A percentile compares a stretch with the other conserved stretches of the same genome.
phyloP scores from a whole-genome alignment of 2,888 invertebrate species.

The Drosophila flavopinicola region DNA sequence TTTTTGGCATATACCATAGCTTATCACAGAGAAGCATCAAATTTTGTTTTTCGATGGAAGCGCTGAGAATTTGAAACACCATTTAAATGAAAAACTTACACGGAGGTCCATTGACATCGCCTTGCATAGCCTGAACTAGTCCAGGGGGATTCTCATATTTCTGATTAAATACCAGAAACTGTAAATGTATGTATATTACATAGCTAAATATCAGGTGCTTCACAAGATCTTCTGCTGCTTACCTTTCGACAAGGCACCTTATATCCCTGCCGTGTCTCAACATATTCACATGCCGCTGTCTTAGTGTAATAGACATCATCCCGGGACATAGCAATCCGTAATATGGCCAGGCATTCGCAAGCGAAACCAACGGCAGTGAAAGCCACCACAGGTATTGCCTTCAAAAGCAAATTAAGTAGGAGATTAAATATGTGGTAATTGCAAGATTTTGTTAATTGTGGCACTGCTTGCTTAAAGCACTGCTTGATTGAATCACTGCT shows the following conservation, averaged over 20 bases:
- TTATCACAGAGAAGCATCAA: constrained; percentile 20
- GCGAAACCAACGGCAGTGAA: constrained; percentile 37
- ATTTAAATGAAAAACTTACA: constrained; percentile 37
- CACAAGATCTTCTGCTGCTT: background rate
- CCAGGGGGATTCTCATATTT: constrained; percentile 60
- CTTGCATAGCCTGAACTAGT: constrained; percentile 54
- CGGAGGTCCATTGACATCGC: constrained; percentile 23
- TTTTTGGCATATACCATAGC: too few relatives aligned
- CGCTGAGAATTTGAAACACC: constrained; percentile 34
- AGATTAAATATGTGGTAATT: too few relatives aligned
- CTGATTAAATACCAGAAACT: constrained; percentile 51
- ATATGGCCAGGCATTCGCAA: constrained; percentile 26
- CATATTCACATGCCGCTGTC: constrained; percentile 43
- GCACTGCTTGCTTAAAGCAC: too few relatives aligned
- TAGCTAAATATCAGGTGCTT: background rate
- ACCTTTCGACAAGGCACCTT: constrained; percentile 55
- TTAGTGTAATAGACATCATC: constrained; percentile 73
- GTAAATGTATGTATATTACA: background rate
- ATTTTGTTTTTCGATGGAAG: constrained; percentile 27
- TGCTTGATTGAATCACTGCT: too few relatives aligned
- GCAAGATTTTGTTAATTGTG: too few relatives aligned
- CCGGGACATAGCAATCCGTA: constrained; percentile 51
- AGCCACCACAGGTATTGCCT: constrained; percentile 67
- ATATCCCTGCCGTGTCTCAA: constrained; percentile 70
- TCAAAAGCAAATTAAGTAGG: constrained; percentile 12